These are phyloP conservation scores for Mallotus villosus DNA, from an alignment of 2,797 vertebrate genomes.

Conservation along the genomic window DNA sequence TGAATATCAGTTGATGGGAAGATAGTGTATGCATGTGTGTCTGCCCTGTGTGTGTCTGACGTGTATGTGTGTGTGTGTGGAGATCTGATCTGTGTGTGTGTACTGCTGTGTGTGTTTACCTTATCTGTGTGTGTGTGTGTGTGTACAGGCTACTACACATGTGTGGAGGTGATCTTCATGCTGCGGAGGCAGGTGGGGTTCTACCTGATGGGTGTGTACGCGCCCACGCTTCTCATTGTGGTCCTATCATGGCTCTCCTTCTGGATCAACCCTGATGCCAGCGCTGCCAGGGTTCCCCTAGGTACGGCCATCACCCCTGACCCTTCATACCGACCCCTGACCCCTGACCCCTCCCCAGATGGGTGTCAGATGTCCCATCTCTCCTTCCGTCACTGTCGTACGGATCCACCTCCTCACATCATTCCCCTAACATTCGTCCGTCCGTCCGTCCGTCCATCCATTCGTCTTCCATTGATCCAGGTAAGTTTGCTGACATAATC, in stretches of 20 bases:
- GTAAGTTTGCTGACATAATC: neutral
- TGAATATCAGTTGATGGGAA: neutral
- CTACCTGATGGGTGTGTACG: constrained; percentile 98
- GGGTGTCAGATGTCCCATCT: no score
- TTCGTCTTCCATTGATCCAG: constrained; percentile 26
- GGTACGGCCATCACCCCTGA: constrained; percentile 71
- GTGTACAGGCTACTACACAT: constrained; percentile 90
- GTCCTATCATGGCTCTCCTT: constrained; percentile 97
- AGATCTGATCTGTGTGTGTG: neutral
- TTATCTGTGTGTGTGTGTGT: constrained; percentile 7
- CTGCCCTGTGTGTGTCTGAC: neutral
- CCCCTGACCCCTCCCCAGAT: no score
- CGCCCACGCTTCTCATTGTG: constrained; percentile 91
- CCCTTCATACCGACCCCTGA: neutral
- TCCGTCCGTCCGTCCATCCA: constrained; percentile 37
- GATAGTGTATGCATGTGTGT: neutral
- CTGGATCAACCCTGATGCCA: constrained; percentile 98
- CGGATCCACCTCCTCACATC: constrained; percentile 17
- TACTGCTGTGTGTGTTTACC: neutral
- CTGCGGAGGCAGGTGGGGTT: constrained; percentile 93
- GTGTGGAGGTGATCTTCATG: constrained; percentile 96
- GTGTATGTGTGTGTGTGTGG: neutral
- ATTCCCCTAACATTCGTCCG: constrained; percentile 37
- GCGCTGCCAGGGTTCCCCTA: constrained; percentile 92
- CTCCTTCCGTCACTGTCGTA: no score